Conservation (phyloP, 2,113 vertebrate genomes). For the Solea solea region DNA sequence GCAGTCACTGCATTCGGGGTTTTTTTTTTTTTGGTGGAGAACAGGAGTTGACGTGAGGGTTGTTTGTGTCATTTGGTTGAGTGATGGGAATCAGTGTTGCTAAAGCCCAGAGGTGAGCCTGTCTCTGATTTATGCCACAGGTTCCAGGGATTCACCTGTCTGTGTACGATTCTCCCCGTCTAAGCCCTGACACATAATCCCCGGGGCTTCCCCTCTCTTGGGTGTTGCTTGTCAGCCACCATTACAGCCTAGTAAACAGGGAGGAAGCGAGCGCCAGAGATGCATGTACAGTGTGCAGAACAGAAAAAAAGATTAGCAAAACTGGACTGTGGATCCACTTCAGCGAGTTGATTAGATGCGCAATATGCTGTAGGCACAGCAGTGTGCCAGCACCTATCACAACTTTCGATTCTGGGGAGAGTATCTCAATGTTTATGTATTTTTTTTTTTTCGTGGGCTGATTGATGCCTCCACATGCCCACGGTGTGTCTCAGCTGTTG, state of each 20-base stretch:
- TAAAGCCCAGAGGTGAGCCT: constrained; percentile 6
- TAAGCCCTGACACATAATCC: constrained; percentile 39
- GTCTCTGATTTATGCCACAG: constrained; percentile 28
- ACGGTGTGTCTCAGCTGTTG: constrained; percentile 50
- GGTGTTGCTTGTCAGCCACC: constrained; percentile 21
- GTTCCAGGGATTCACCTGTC: constrained; percentile 26
- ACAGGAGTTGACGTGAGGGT: neutral
- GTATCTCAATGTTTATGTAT: constrained; percentile 11
- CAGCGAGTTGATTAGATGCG: constrained; percentile 14
- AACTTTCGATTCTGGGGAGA: constrained; percentile 8
- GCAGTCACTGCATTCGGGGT: neutral
- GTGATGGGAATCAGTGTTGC: constrained; percentile 6
- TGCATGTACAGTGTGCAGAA: constrained; percentile 8
- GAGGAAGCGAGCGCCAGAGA: neutral
- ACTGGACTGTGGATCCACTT: neutral
- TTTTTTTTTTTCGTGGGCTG: constrained; percentile 11
- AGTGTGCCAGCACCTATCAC: neutral
- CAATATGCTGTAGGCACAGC: neutral
- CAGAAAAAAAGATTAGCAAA: constrained; percentile 23
- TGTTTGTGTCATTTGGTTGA: constrained; percentile 3
- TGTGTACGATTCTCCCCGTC: neutral
- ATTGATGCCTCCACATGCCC: constrained; percentile 46
- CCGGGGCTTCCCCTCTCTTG: constrained; percentile 19
- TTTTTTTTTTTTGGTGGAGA: neutral
- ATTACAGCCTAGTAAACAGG: constrained; percentile 7